These are phyloP conservation scores for Sterrhoptilus dennistouni DNA, from an alignment of 2,113 vertebrate genomes.

Conservation along the genomic window DNA sequence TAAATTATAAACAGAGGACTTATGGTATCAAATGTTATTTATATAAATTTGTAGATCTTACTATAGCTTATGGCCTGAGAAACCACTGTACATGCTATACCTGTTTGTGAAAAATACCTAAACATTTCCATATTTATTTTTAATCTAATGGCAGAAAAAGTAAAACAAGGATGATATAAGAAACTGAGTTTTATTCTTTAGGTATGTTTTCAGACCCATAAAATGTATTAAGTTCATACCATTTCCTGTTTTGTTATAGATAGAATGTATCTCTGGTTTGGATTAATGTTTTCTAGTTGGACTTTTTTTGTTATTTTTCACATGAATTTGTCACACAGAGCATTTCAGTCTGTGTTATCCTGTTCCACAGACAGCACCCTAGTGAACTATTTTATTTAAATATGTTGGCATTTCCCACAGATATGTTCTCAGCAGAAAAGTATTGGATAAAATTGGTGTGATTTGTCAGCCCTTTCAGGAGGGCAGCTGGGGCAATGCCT, in stretches of 20 bases:
- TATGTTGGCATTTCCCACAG: neutral
- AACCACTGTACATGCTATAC: neutral
- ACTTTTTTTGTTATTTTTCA: neutral
- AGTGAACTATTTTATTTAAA: neutral
- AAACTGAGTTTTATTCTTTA: neutral
- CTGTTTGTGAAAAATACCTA: neutral
- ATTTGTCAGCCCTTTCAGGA: neutral
- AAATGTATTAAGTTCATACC: neutral
- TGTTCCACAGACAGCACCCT: neutral
- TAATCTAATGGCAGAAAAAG: neutral
- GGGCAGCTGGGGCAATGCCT: neutral
- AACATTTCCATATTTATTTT: neutral
- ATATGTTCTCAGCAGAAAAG: neutral
- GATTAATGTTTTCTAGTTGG: neutral
- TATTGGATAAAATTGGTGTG: neutral
- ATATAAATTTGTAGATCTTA: neutral
- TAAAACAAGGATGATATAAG: neutral
- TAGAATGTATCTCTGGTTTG: neutral
- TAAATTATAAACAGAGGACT: neutral
- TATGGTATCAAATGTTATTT: neutral
- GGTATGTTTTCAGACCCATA: neutral
- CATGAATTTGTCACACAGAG: neutral
- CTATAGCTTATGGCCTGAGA: neutral
- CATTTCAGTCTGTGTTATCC: neutral
- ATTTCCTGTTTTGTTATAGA: neutral